phyloP scores from a whole-genome alignment of 2,113 vertebrate species.

The Labrus mixtus region DNA sequence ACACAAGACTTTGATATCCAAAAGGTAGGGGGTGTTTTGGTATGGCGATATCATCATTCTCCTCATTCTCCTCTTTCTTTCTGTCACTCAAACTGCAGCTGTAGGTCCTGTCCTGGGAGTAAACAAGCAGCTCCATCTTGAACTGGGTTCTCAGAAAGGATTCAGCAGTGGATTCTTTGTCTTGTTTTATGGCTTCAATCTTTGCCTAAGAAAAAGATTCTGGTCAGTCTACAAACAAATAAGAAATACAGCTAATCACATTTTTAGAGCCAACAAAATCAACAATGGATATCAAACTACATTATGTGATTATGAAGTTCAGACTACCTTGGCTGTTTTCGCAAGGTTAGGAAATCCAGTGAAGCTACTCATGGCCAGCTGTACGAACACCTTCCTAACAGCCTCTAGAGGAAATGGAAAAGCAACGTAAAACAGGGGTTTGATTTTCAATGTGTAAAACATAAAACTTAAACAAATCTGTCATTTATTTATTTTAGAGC shows the following conservation, averaged over 20 bases:
- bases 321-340: slow-evolving; percentile 78
- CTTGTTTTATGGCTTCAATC: slow-evolving; percentile 82
- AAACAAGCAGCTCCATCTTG: slow-evolving; percentile 89
- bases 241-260: background rate
- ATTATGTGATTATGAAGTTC: background rate
- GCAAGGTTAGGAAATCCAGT: slow-evolving; percentile 79
- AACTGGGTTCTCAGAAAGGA: slow-evolving; percentile 84
- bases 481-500: background rate
- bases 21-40: too few species aligned
- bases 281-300: background rate
- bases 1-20: too few species aligned
- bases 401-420: slow-evolving; percentile 65
- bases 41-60: too few species aligned
- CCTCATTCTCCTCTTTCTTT: slow-evolving; percentile 4
- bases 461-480: background rate
- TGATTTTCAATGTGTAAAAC: background rate
- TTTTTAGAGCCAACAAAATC: too few species aligned
- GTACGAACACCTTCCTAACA: slow-evolving; percentile 71
- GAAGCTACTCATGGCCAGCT: slow-evolving; percentile 75
- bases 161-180: slow-evolving; percentile 78
- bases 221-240: background rate
- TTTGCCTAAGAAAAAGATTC: slow-evolving; percentile 74
- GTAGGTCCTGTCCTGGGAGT: slow-evolving; percentile 89
- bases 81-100: slow-evolving; percentile 24
- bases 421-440: background rate